Percentiles rank a stretch among this genome's conserved stretches.
Evolutionary conservation across 2,797 vertebrate species (phyloP).

Genomic region (Sebastes umbrosus): DNA sequence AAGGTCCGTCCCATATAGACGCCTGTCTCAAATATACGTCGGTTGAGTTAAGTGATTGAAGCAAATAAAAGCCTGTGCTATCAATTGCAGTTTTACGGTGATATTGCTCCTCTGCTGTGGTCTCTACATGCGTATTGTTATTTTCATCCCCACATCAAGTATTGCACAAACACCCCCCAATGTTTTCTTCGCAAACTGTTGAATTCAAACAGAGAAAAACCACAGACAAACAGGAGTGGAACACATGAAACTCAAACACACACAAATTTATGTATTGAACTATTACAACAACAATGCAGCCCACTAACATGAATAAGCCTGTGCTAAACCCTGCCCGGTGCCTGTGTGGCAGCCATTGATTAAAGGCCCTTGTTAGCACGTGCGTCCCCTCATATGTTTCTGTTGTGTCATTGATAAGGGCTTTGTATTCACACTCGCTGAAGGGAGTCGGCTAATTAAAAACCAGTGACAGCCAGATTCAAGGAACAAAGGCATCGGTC

Average conservation of each 20-base stretch:
- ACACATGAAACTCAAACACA: constrained; percentile 22
- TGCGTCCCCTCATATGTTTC: constrained; percentile 64
- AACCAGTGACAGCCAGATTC: constrained; percentile 65
- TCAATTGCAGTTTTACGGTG: not conserved
- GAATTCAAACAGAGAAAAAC: constrained; percentile 22
- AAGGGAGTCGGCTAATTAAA: constrained; percentile 77
- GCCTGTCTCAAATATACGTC: no score
- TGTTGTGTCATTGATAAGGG: constrained; percentile 78
- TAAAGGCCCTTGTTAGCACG: constrained; percentile 74
- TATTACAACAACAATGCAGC: constrained; percentile 26
- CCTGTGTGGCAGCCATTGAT: constrained; percentile 71
- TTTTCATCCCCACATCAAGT: constrained; percentile 3
- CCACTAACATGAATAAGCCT: constrained; percentile 42
- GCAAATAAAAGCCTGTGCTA: no score
- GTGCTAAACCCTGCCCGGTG: constrained; percentile 42
- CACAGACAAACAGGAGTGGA: constrained; percentile 10
- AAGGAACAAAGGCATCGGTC: constrained; percentile 60
- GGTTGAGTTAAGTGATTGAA: no score
- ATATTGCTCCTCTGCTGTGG: not conserved
- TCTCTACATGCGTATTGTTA: constrained; percentile 3
- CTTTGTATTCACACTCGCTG: constrained; percentile 66
- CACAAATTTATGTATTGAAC: constrained; percentile 12
- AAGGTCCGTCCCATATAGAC: no score
- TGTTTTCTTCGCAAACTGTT: constrained; percentile 30
- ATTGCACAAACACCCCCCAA: not conserved